Base-by-base conservation (phyloP, 1,140 invertebrate species). In the Nixonia krombeini region DNA sequence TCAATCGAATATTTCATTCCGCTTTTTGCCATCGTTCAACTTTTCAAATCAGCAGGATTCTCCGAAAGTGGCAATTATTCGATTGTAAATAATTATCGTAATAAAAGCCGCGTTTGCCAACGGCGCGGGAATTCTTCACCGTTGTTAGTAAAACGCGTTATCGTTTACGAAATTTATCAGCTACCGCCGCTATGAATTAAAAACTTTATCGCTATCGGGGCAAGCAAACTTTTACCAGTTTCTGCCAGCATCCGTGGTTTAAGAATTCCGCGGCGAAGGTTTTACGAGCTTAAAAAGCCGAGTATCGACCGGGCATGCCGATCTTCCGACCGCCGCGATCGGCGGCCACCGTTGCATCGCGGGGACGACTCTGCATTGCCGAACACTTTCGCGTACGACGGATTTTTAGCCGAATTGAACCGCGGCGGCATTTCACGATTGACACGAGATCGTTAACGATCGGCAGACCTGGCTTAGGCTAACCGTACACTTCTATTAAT, bases 111-210 rank as follows among this genome's bases (percentile, higher is more conserved):
- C n/a, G n/a, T n/a, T n/a, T n/a, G n/a, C n/a, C n/a, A n/a, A n/a
- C n/a, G n/a, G n/a, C n/a, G n/a, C n/a, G n/a, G n/a, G n/a, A n/a
- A n/a, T n/a, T n/a, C n/a, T n/a, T n/a, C n/a, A n/a, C n/a, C n/a
- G n/a, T n/a, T n/a, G n/a, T n/a, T n/a, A n/a, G n/a, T 58, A 49
- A 58, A 58, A 58, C 49, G 26, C 18, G 17, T 35, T 46, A 42
- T 26, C 55, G 42, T 58, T 58, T 50, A 25, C 18, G 13, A 25
- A 58, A 58, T 58, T 58, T 58, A 50, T 58, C 44, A 58, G 40
- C 38, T 44, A 35, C 44, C 40, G 25, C 25, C 18, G 44, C 55
- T 37, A 58, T 58, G 55, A 49, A 58, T 58, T 58, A 31, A 49
- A 58, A 41, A 31, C 37, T 58, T 58, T 58, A 58, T 58, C 38